Conservation (phyloP, 1,140 invertebrate genomes). For the Euschistus heros region DNA sequence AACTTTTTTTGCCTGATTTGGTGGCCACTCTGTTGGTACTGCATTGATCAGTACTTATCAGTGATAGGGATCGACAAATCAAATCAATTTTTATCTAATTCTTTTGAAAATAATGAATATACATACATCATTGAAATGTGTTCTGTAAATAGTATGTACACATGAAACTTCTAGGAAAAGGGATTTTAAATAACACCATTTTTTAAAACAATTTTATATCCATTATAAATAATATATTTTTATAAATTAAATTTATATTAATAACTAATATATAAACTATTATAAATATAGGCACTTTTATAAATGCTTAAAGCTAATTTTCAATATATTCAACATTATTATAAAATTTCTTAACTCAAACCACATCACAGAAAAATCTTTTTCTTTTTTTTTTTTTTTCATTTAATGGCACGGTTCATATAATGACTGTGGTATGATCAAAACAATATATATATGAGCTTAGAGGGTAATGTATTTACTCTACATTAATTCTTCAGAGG, state of each 20-base stretch:
- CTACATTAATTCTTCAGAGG: neutral
- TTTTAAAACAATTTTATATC: conserved; percentile 7
- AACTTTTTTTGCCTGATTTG: no score
- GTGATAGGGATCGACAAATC: no score
- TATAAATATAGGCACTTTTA: conserved; percentile 9
- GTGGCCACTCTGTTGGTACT: no score
- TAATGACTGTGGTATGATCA: conserved; percentile 3
- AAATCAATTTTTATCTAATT: no score
- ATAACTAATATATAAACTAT: conserved; percentile 7
- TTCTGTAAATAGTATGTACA: no score
- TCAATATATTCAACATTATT: conserved; percentile 2
- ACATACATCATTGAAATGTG: no score
- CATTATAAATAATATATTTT: conserved; percentile 7
- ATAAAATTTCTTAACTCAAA: conserved; percentile 10
- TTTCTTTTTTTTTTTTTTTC: no score
- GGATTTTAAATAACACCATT: neutral
- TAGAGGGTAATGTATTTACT: neutral
- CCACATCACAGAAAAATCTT: conserved; percentile 4
- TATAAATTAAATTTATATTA: neutral
- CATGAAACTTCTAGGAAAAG: no score
- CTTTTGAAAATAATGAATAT: no score
- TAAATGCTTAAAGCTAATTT: conserved; percentile 13
- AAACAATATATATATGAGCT: conserved; percentile 1
- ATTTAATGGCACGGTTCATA: no score
- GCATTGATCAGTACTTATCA: no score